Evolutionary conservation across 2,888 invertebrate species (phyloP).

Genomic region (Callosobruchus maculatus): DNA sequence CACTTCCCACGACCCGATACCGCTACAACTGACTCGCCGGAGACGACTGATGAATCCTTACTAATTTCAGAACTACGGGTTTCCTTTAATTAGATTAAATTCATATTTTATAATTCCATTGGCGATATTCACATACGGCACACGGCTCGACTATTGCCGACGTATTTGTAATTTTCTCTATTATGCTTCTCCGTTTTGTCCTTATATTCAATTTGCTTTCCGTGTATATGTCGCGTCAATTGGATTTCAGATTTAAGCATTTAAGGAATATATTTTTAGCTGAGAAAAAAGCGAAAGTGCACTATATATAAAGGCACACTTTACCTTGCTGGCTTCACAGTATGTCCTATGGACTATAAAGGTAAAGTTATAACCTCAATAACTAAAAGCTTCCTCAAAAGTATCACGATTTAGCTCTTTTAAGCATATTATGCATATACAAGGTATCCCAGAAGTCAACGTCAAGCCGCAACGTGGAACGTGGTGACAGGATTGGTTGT

Average conservation of each 20-base stretch:
- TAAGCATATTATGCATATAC: no score
- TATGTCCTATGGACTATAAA: no score
- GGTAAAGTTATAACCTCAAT: no score
- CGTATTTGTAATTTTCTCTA: background rate
- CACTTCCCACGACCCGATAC: background rate
- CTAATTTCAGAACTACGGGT: slow-evolving; percentile 20
- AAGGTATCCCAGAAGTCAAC: no score
- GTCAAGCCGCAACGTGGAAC: no score
- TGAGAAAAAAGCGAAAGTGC: no score
- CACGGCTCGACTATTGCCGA: background rate
- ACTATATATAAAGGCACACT: no score
- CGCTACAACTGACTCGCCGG: background rate
- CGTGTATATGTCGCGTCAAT: background rate
- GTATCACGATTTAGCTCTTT: no score
- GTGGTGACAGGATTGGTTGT: no score
- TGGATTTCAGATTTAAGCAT: background rate
- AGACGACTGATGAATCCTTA: slow-evolving; percentile 21
- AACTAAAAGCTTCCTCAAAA: no score
- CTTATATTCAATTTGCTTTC: background rate
- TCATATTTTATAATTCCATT: slow-evolving; percentile 26
- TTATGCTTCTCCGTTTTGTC: background rate
- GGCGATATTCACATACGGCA: slow-evolving; percentile 1
- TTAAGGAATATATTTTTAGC: no score
- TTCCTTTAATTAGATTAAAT: slow-evolving; percentile 35
- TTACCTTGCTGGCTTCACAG: no score